Percentiles rank a stretch among this genome's conserved stretches.
Conservation (phyloP, 2,797 vertebrate genomes). For the Dipus sagitta region DNA sequence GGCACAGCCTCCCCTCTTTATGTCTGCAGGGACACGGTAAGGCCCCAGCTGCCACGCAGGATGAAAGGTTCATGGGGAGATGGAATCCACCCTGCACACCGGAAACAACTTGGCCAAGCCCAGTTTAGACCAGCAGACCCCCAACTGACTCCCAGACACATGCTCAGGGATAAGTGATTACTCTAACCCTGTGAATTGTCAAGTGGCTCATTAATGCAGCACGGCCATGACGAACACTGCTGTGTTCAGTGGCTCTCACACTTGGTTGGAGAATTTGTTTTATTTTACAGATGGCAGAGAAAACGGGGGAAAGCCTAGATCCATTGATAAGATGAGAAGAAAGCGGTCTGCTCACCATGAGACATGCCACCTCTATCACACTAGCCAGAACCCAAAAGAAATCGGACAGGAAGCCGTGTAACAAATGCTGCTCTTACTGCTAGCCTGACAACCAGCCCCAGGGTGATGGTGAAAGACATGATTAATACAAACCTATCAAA, state of each 20-base stretch:
- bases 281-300: no score
- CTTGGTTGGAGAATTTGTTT: no score
- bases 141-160: background rate
- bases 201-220: background rate
- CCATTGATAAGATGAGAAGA: no score
- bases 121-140: background rate
- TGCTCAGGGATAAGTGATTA: background rate
- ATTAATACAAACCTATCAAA: no score
- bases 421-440: no score
- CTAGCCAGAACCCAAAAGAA: no score
- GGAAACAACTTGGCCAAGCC: background rate
- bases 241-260: background rate
- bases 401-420: no score
- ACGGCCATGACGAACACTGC: background rate
- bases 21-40: background rate
- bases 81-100: background rate
- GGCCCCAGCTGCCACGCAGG: background rate
- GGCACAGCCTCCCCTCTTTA: background rate
- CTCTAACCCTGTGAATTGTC: slow-evolving; percentile 32
- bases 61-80: background rate
- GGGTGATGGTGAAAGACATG: no score
- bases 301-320: no score
- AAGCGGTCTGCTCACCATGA: no score
- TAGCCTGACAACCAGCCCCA: no score
- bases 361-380: no score